A percentile compares a stretch with the other conserved stretches of the same genome.
Conservation (phyloP, 2,888 invertebrate genomes). For the Rhingia rostrata region DNA sequence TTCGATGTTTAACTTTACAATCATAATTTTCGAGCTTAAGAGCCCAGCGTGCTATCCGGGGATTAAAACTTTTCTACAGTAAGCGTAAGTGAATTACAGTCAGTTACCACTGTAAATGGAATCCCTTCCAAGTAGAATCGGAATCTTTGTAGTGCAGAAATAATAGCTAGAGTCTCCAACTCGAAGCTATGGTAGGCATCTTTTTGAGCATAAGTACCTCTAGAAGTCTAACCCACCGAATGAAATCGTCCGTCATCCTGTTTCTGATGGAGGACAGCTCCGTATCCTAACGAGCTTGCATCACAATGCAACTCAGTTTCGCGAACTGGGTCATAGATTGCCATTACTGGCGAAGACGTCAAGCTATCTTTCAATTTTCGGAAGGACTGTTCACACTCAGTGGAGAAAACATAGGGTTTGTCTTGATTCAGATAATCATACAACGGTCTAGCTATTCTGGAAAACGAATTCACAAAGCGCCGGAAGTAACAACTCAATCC, state of each 20-base stretch:
- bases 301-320: constrained; percentile 77
- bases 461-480: background rate
- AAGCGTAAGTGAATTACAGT: constrained; percentile 75
- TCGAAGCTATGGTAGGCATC: constrained; percentile 77
- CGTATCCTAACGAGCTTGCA: constrained; percentile 76
- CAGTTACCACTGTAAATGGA: constrained; percentile 75
- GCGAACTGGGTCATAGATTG: constrained; percentile 75
- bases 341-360: constrained; percentile 68
- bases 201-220: constrained; percentile 75
- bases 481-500: background rate
- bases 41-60: too few relatives aligned
- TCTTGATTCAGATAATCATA: background rate
- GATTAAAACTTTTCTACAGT: constrained; percentile 71
- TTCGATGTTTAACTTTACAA: too few relatives aligned
- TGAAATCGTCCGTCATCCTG: constrained; percentile 75
- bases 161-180: too few relatives aligned
- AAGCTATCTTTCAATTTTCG: background rate
- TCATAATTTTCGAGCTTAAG: too few relatives aligned
- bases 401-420: background rate
- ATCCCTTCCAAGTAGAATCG: too few relatives aligned
- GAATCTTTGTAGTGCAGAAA: too few relatives aligned
- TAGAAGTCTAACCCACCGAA: constrained; percentile 76
- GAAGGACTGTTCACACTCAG: background rate
- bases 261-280: constrained; percentile 75
- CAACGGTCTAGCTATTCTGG: background rate